Percentiles rank a stretch among this genome's conserved stretches.
Evolutionary conservation across 2,888 invertebrate genomes (phyloP).

Genomic region (Nephrotoma appendiculata): DNA sequence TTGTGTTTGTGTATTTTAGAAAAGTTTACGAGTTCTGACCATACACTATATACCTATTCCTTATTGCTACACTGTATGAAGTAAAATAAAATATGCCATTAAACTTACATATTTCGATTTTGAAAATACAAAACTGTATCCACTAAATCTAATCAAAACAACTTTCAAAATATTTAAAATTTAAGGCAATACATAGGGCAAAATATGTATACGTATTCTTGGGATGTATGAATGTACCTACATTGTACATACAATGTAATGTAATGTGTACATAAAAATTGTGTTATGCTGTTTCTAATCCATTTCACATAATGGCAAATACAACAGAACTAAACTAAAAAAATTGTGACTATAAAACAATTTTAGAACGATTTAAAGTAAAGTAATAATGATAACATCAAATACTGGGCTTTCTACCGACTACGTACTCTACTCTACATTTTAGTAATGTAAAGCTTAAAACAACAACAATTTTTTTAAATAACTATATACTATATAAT

Average conservation of each 20-base stretch:
- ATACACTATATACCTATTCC: too few species aligned
- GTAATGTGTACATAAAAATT: not conserved
- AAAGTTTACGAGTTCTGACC: too few species aligned
- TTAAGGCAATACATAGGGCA: not conserved
- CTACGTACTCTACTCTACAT: not conserved
- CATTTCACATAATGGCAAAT: not conserved
- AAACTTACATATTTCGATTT: not conserved
- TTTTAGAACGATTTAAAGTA: not conserved
- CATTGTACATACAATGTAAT: not conserved
- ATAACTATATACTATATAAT: not conserved
- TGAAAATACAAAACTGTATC: not conserved
- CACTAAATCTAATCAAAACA: not conserved
- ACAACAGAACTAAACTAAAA: not conserved
- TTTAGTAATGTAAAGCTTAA: not conserved
- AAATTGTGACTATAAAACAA: not conserved
- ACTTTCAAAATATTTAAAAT: not conserved
- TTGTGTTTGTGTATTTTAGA: too few species aligned
- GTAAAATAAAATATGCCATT: too few species aligned
- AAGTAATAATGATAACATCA: not conserved
- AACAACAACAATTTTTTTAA: not conserved
- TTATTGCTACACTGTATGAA: too few species aligned
- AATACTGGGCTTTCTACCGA: not conserved
- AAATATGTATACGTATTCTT: not conserved
- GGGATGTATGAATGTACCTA: not conserved
- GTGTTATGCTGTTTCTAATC: not conserved